These are phyloP conservation scores for Fulica atra DNA, from an alignment of 2,113 vertebrate species.

Conservation along the genomic window DNA sequence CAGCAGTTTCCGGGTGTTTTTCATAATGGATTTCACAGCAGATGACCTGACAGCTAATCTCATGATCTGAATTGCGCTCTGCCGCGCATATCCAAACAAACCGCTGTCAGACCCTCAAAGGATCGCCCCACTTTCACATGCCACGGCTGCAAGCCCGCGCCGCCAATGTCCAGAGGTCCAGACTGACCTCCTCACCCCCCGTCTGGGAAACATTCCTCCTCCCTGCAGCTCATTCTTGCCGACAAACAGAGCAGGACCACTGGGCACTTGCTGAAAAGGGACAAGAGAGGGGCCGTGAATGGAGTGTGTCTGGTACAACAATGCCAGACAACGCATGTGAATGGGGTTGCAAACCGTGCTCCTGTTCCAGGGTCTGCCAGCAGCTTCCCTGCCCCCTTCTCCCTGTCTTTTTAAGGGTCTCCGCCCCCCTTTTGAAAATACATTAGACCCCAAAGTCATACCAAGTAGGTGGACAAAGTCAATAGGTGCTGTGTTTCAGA, in stretches of 20 bases:
- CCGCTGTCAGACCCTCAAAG: slow-evolving; percentile 9
- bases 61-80: slow-evolving; percentile 77
- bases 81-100: slow-evolving; percentile 31
- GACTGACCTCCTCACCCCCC: slow-evolving; percentile 78
- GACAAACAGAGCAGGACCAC: slow-evolving; percentile 69
- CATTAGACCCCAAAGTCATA: not conserved
- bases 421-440: not conserved
- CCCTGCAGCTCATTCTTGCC: slow-evolving; percentile 55
- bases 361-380: slow-evolving; percentile 32
- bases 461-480: not conserved
- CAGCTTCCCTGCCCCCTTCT: slow-evolving; percentile 30
- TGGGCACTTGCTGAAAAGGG: slow-evolving; percentile 55
- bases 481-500: not conserved
- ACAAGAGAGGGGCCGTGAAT: slow-evolving; percentile 22
- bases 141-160: slow-evolving; percentile 64
- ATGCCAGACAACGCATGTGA: slow-evolving; percentile 34
- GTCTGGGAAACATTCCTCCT: slow-evolving; percentile 75
- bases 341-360: slow-evolving; percentile 11
- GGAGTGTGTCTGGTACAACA: slow-evolving; percentile 49
- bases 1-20: slow-evolving; percentile 70
- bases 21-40: slow-evolving; percentile 86
- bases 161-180: slow-evolving; percentile 86
- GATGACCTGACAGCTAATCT: slow-evolving; percentile 90
- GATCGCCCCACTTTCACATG: slow-evolving; percentile 68
- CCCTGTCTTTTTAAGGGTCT: not conserved